Evolutionary conservation across 2,888 invertebrate species (phyloP).

Genomic region (Perithous albicinctus): DNA sequence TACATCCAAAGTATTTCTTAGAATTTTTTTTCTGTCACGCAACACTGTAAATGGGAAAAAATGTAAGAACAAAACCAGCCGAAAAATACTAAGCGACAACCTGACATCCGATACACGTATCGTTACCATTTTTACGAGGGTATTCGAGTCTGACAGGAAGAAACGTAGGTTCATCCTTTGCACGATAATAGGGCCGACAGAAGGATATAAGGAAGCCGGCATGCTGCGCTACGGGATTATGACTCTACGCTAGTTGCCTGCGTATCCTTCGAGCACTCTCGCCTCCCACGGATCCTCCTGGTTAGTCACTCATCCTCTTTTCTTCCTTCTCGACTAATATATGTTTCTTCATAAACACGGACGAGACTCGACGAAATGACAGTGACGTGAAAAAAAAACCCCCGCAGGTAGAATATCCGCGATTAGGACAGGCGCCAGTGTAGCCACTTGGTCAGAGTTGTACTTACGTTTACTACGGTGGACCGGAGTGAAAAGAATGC

Average conservation of each 20-base stretch:
- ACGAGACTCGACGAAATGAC: slow-evolving; percentile 56
- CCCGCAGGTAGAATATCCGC: slow-evolving; percentile 63
- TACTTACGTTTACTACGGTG: neutral
- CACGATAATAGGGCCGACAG: slow-evolving; percentile 62
- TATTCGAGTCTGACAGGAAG: slow-evolving; percentile 45
- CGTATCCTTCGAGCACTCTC: slow-evolving; percentile 25
- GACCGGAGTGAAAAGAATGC: slow-evolving; percentile 26
- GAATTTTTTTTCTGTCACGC: too few species aligned
- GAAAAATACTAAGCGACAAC: neutral
- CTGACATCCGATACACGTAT: slow-evolving; percentile 29
- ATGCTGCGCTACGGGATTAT: slow-evolving; percentile 53
- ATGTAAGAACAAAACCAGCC: neutral
- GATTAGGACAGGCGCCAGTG: slow-evolving; percentile 68
- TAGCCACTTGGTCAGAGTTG: neutral
- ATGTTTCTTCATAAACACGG: slow-evolving; percentile 62
- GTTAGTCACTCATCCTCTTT: slow-evolving; percentile 69
- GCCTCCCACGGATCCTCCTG: slow-evolving; percentile 42
- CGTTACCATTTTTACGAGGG: slow-evolving; percentile 59
- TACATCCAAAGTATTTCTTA: too few species aligned
- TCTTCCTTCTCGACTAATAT: slow-evolving; percentile 63
- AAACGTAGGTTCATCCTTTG: slow-evolving; percentile 56
- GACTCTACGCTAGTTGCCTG: slow-evolving; percentile 9
- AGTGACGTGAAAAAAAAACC: slow-evolving; percentile 55
- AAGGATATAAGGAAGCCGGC: slow-evolving; percentile 54
- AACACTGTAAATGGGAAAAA: neutral